Evolutionary conservation across 2,888 invertebrate species (phyloP), one percentile per base, ranked within the genome.

Genomic region (Steromphala cineraria): DNA sequence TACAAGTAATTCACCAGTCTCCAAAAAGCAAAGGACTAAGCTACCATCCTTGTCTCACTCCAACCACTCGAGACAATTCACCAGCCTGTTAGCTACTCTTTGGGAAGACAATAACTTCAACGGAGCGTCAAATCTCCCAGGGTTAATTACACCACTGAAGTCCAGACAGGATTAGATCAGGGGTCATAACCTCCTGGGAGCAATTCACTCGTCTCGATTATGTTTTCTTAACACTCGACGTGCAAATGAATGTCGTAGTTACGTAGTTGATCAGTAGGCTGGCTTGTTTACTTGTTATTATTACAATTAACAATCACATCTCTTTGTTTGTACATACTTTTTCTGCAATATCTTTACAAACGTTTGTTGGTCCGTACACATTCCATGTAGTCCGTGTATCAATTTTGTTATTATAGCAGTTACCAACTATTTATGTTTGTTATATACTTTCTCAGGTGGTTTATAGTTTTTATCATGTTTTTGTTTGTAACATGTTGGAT

Each of bases 111-210:
- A 71, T 71, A 19, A 10, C 19, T 71, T 17, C 71, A 40, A 36
- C n/a, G 40, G 40, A 71, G 71, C 71, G 71, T 17, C 31, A n/a
- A 71, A 71, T 71, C 71, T 36, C 71, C 36, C 17, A 10, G 19
- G n/a, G 71, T 71, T 71, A 71, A 71, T 71, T 31, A 36, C 31
- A 28, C 15, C 36, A 40, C n/a, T 31, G 36, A 10, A 36, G 40
- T 19, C 71, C 36, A 71, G 71, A 71, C 71, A 19, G 31, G 71
- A 40, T 71, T 71, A 71, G 31, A n/a, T 71, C 71, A 71, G 40
- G 71, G 40, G 40, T 31, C 40, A 19, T 71, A 71, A 71, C 36
- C 71, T 17, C 8, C 71, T 24, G 40, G n/a, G 17, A 19, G 40
- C 19, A 71, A 71, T 36, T 71, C 19, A 71, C 17, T 40, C 40